Evolutionary conservation across 2,113 vertebrate species (phyloP), one percentile per base, ranked within the genome.

Genomic region (Apeltes quadracus): DNA sequence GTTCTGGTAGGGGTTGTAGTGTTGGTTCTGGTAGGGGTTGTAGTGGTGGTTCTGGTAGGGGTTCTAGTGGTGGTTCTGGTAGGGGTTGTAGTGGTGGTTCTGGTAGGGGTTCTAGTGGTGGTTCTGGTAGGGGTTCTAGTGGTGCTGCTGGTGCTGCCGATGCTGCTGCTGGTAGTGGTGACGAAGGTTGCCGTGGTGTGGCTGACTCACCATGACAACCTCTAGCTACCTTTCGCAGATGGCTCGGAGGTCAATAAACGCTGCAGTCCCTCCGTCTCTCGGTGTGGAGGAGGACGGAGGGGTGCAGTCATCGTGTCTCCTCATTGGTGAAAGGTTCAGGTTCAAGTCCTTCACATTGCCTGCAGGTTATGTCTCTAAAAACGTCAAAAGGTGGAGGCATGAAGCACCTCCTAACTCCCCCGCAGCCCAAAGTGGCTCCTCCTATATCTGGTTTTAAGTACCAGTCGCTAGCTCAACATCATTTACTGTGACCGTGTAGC

Each of bases 201-300:
- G 6, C 2, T 18, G 53, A 58, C 46, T 34, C 20, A 4, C 39
- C 10, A 5, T 5, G 73, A 83, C 73, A 23, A 56, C 77, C 64
- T 69, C 82, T 79, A 84, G 82, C 76, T 73, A 50, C 79, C 62
- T 69, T 69, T 39, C 14, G 27, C 59, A 78, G 56, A 83, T 22
- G 18, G 29, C 50, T 43, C n/a, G 72, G 76, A 84, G 78, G 77
- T 85, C 75, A 76, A 43, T 4, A 25, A 67, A 72, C 34, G 46
- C 59, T 72, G 79, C 55, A 43, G 15, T 55, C 53, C 46, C 23
- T 38, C 12, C 23, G 36, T 51, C 29, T 29, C 56, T 38, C 14
- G 12, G 7, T 58, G 32, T 34, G 32, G 7, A 34, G 32, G 32
- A 34, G 32, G 4, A 34, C 6, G 32, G 5, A 7, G 32, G 32